phyloP scores from a whole-genome alignment of 2,888 invertebrate genomes.

The Athripsodes cinereus region DNA sequence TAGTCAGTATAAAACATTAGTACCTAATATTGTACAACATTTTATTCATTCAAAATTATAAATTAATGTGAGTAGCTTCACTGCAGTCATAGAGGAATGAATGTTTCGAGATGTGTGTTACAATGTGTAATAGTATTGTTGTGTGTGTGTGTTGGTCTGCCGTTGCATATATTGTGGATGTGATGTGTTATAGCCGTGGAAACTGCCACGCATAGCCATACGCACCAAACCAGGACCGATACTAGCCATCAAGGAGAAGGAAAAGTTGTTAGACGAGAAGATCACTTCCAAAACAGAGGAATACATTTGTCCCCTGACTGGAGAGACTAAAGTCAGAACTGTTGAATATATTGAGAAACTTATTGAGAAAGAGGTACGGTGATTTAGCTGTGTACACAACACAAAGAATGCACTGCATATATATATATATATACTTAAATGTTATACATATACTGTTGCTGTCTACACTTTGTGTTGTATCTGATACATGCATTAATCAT shows the following conservation, averaged over 20 bases:
- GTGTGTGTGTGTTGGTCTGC: background rate
- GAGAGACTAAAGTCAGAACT: constrained; percentile 81
- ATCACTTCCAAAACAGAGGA: constrained; percentile 83
- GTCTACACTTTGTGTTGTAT: no score
- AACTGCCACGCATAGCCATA: constrained; percentile 79
- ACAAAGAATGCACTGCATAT: constrained; percentile 5
- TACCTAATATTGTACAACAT: no score
- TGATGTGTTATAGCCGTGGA: constrained; percentile 51
- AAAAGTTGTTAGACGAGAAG: constrained; percentile 84
- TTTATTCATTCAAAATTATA: no score
- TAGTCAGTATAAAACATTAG: no score
- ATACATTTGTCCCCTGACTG: constrained; percentile 78
- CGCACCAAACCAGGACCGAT: constrained; percentile 80
- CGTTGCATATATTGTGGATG: background rate
- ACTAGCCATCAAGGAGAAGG: constrained; percentile 80
- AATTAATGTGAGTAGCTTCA: no score
- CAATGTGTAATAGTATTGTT: background rate
- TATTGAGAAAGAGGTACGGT: constrained; percentile 89
- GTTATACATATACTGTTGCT: background rate
- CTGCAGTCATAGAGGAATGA: no score
- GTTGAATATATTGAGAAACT: constrained; percentile 93
- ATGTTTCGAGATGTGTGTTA: no score
- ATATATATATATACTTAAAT: background rate
- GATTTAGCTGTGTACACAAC: background rate
- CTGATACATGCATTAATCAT: no score